phyloP scores from a whole-genome alignment of 2,113 vertebrate species.

The Mustelus asterias region DNA sequence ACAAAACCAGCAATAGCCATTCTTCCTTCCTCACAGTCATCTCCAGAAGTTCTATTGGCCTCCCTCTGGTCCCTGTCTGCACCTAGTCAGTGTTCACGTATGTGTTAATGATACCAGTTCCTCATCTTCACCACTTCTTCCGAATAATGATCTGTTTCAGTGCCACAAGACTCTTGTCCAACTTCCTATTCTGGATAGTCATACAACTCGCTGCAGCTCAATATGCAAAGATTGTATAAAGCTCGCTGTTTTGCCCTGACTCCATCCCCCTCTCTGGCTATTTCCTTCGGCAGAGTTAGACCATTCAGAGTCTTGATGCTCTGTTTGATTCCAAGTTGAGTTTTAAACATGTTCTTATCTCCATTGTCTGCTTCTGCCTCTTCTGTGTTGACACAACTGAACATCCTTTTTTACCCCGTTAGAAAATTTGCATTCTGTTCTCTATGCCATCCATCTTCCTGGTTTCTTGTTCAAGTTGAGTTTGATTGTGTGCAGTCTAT shows the following conservation, averaged over 20 bases:
- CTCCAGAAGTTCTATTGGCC: too few relatives aligned
- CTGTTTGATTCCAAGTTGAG: background rate
- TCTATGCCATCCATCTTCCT: background rate
- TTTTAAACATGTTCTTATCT: background rate
- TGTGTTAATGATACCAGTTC: background rate
- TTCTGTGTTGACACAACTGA: background rate
- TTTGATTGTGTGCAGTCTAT: background rate
- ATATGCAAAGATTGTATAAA: too few relatives aligned
- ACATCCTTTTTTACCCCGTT: background rate
- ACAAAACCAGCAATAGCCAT: too few relatives aligned
- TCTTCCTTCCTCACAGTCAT: too few relatives aligned
- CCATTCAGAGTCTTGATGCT: background rate
- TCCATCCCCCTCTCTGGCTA: background rate
- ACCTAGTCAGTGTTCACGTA: background rate
- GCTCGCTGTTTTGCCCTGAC: background rate
- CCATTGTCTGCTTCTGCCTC: background rate
- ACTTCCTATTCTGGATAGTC: too few relatives aligned
- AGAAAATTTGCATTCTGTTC: background rate
- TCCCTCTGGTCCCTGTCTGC: background rate
- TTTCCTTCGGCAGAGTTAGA: background rate
- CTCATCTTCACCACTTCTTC: background rate
- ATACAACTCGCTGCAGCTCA: too few relatives aligned
- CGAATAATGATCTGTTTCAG: background rate
- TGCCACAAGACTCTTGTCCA: background rate
- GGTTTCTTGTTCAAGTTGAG: background rate